A percentile compares a stretch with the other conserved stretches of the same genome.
phyloP scores from a whole-genome alignment of 2,888 invertebrate genomes.

The Papilio protenor region DNA sequence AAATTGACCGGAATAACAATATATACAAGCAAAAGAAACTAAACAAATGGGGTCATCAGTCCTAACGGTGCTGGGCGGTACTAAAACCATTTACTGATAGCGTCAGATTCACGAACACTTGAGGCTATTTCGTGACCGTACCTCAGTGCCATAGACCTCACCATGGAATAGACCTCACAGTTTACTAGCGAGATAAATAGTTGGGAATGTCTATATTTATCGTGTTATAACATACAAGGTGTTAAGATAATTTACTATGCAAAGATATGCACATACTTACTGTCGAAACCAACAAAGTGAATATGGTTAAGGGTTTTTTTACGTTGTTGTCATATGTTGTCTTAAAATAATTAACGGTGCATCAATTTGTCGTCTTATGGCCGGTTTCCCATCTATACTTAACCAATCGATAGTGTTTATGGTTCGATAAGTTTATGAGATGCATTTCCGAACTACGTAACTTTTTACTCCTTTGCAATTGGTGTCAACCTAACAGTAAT shows the following conservation, averaged over 20 bases:
- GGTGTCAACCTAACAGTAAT: too few species aligned
- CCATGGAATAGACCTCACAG: not conserved
- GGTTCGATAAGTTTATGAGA: too few species aligned
- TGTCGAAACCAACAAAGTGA: not conserved
- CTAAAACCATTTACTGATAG: constrained; percentile 31
- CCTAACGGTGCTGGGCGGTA: constrained; percentile 33
- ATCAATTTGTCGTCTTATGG: too few species aligned
- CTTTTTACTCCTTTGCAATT: too few species aligned
- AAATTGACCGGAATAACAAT: not conserved
- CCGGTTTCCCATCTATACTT: too few species aligned
- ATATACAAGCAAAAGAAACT: not conserved
- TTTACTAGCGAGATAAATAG: constrained; percentile 8
- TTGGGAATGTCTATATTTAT: not conserved
- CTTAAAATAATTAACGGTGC: too few species aligned
- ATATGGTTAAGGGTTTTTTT: not conserved
- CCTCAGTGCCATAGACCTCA: not conserved
- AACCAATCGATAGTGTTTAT: too few species aligned
- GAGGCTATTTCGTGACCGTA: constrained; percentile 34
- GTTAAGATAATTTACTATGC: not conserved
- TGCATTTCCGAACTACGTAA: too few species aligned
- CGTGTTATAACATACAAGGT: not conserved
- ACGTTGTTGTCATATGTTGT: too few species aligned
- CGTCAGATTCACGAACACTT: constrained; percentile 37
- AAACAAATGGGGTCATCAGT: constrained; percentile 23
- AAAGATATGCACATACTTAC: not conserved